Conservation (phyloP, 2,888 invertebrate species). For the Trachelus troglodyta region DNA sequence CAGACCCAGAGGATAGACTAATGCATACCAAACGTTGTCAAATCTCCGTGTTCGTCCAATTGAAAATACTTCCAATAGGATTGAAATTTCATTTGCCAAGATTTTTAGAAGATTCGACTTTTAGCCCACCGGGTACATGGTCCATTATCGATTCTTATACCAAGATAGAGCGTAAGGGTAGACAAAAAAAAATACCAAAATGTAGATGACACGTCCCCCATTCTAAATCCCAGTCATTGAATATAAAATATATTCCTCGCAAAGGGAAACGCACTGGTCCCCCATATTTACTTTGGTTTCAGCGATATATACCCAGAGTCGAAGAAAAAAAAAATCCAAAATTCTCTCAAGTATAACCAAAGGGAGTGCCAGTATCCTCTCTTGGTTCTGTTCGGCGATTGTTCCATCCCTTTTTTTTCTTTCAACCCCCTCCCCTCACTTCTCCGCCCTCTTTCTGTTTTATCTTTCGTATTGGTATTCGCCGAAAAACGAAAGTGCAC, state of each 20-base stretch:
- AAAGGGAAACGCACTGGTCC: too few species aligned
- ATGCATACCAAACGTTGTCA: slow-evolving; percentile 55
- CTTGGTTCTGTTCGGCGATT: not conserved
- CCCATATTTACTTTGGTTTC: too few species aligned
- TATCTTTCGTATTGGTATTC: slow-evolving; percentile 26
- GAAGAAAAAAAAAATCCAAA: not conserved
- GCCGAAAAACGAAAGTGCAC: slow-evolving; percentile 36
- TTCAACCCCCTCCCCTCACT: not conserved
- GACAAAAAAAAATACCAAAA: too few species aligned
- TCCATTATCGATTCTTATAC: too few species aligned
- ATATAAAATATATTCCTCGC: too few species aligned
- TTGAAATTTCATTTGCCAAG: too few species aligned
- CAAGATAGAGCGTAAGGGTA: too few species aligned
- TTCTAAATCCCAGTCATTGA: too few species aligned
- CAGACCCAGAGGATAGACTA: slow-evolving; percentile 33
- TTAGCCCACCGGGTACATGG: too few species aligned
- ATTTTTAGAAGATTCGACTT: too few species aligned
- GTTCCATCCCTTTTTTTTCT: slow-evolving; percentile 20
- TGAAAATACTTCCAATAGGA: slow-evolving; percentile 43
- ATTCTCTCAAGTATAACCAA: too few species aligned
- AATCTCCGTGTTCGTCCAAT: slow-evolving; percentile 37
- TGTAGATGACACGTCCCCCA: too few species aligned
- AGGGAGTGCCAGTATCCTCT: not conserved
- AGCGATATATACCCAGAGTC: slow-evolving; percentile 28
- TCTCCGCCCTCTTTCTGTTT: not conserved